Evolutionary conservation across 2,888 invertebrate species (phyloP).

Genomic region (Pycnomerus fuliginosus): DNA sequence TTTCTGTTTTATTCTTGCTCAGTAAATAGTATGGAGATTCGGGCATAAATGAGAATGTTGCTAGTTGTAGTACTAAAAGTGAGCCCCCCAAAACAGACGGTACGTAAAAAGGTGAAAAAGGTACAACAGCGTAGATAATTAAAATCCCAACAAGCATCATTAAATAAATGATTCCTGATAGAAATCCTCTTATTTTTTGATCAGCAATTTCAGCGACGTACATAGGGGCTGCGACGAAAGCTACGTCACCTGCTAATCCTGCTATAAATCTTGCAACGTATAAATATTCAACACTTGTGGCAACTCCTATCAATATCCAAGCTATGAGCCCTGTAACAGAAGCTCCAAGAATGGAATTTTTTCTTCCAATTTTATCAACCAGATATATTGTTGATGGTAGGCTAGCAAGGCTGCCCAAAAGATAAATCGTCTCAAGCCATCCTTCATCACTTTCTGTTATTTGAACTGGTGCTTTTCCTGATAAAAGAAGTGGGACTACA

Average conservation of each 20-base stretch:
- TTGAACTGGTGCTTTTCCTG: slow-evolving; percentile 38
- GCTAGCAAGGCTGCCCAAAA: slow-evolving; percentile 38
- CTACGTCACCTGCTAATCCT: slow-evolving; percentile 48
- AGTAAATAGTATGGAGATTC: slow-evolving; percentile 49
- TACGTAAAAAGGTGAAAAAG: slow-evolving; percentile 44
- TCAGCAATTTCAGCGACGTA: slow-evolving; percentile 51
- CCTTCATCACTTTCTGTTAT: slow-evolving; percentile 36
- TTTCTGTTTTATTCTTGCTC: slow-evolving; percentile 38
- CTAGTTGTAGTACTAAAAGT: slow-evolving; percentile 40
- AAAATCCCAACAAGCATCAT: slow-evolving; percentile 49
- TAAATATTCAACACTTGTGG: slow-evolving; percentile 35
- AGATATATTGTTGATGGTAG: slow-evolving; percentile 43
- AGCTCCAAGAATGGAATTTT: slow-evolving; percentile 44
- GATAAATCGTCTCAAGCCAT: slow-evolving; percentile 39
- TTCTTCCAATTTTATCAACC: slow-evolving; percentile 43
- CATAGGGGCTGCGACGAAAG: slow-evolving; percentile 50
- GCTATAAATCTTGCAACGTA: slow-evolving; percentile 43
- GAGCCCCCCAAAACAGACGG: slow-evolving; percentile 44
- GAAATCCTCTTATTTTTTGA: slow-evolving; percentile 47
- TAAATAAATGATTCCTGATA: slow-evolving; percentile 47
- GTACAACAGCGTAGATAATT: slow-evolving; percentile 40
- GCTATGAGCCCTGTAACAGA: slow-evolving; percentile 40
- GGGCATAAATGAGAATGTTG: slow-evolving; percentile 48
- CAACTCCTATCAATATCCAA: slow-evolving; percentile 45
- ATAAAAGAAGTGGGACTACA: slow-evolving; percentile 43